Conservation (phyloP, 2,888 invertebrate species). For the Hanleya hanleyi region DNA sequence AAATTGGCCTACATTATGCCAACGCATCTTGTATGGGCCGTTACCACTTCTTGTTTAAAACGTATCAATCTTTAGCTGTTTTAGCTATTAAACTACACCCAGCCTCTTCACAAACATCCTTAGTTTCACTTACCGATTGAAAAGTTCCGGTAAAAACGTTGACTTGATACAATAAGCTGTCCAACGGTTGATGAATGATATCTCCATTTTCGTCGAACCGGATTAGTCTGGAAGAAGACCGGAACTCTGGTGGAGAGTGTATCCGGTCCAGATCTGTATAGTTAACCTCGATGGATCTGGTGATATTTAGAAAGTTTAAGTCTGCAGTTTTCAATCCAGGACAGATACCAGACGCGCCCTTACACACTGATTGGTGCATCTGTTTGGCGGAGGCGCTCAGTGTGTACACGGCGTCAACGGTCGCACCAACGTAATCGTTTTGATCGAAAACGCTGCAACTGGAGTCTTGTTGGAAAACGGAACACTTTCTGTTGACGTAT, state of each 20-base stretch:
- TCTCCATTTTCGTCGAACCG: conserved; percentile 44
- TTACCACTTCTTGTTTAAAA: neutral
- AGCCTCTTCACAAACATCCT: neutral
- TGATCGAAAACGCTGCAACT: conserved; percentile 10
- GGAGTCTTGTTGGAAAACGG: neutral
- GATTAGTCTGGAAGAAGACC: conserved; percentile 24
- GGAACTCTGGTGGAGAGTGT: conserved; percentile 40
- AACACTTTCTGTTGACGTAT: neutral
- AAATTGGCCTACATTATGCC: too few species aligned
- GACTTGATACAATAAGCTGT: conserved; percentile 20
- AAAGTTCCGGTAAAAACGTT: neutral
- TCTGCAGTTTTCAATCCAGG: neutral
- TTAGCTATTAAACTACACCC: too few species aligned
- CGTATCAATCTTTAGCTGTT: neutral
- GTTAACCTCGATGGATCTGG: conserved; percentile 36
- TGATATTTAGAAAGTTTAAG: conserved; percentile 8
- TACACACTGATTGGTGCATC: conserved; percentile 10
- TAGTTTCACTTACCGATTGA: neutral
- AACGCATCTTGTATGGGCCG: too few species aligned
- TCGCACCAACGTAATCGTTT: conserved; percentile 39
- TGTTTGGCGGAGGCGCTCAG: conserved; percentile 47
- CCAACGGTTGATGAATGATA: conserved; percentile 16
- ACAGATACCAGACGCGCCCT: neutral
- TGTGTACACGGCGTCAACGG: conserved; percentile 55
- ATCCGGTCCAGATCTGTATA: conserved; percentile 35